Conservation (phyloP, 2,113 vertebrate species). For the Varanus salvator region DNA sequence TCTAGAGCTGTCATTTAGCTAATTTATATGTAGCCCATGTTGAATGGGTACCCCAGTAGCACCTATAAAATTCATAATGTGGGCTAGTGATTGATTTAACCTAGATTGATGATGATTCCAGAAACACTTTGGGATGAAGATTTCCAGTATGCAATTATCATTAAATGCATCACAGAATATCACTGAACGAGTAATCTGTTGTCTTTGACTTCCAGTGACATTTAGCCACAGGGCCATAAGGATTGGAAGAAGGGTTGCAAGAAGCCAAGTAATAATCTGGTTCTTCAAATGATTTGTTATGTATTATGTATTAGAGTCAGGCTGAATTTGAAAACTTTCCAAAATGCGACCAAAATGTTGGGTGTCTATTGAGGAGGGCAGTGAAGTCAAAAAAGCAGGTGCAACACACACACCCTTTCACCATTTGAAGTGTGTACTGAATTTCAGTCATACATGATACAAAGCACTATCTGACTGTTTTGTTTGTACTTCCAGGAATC, state of each 20-base stretch:
- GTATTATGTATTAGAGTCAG: neutral
- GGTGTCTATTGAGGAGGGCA: too few relatives aligned
- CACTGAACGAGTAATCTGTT: neutral
- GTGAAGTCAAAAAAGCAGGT: neutral
- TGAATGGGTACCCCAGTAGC: neutral
- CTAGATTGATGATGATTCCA: neutral
- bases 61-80: constrained; percentile 6
- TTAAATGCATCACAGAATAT: constrained; percentile 1
- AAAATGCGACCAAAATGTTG: neutral
- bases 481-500: too few relatives aligned
- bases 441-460: neutral
- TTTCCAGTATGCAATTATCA: neutral
- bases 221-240: neutral
- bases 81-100: constrained; percentile 3
- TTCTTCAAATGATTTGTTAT: neutral
- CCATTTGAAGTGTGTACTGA: neutral
- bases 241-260: neutral
- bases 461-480: neutral
- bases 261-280: neutral
- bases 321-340: neutral
- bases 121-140: neutral
- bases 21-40: neutral
- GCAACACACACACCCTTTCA: neutral
- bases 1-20: neutral
- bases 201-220: neutral